Percentiles rank a stretch among this genome's conserved stretches.
These are phyloP conservation scores for Rotaria macrura DNA, from an alignment of 2,888 invertebrate species.

Conservation along the genomic window DNA sequence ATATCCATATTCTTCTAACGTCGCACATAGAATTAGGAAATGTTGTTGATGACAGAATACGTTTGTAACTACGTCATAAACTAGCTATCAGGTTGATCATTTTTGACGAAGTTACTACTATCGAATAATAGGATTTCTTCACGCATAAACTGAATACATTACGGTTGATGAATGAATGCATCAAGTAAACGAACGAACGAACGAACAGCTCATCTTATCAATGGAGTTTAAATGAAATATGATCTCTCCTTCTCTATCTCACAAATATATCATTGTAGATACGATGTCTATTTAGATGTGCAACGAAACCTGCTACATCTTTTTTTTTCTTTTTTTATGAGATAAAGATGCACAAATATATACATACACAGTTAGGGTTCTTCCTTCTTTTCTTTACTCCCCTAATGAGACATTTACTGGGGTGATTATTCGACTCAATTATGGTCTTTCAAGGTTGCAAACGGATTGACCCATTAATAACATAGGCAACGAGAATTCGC, in stretches of 20 bases:
- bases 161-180: not conserved
- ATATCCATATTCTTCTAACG: not conserved
- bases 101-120: not conserved
- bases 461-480: constrained; percentile 4
- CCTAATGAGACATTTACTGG: constrained; percentile 4
- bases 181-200: not conserved
- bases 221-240: not conserved
- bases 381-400: not conserved
- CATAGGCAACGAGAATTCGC: not conserved
- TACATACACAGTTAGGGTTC: not conserved
- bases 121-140: not conserved
- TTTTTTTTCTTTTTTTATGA: not conserved
- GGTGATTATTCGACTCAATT: constrained; percentile 1
- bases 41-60: not conserved
- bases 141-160: not conserved
- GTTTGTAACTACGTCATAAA: not conserved
- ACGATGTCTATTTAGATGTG: not conserved
- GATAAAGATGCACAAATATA: constrained; percentile 15
- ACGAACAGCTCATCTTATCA: constrained; percentile 1
- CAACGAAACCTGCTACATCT: not conserved
- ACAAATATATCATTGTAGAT: not conserved
- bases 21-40: not conserved
- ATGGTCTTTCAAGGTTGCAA: not conserved
- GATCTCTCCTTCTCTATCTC: not conserved
- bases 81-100: not conserved